Evolutionary conservation across 2,113 vertebrate species (phyloP), one percentile per base, ranked within the genome.

Genomic region (Paracanthobrama guichenoti): DNA sequence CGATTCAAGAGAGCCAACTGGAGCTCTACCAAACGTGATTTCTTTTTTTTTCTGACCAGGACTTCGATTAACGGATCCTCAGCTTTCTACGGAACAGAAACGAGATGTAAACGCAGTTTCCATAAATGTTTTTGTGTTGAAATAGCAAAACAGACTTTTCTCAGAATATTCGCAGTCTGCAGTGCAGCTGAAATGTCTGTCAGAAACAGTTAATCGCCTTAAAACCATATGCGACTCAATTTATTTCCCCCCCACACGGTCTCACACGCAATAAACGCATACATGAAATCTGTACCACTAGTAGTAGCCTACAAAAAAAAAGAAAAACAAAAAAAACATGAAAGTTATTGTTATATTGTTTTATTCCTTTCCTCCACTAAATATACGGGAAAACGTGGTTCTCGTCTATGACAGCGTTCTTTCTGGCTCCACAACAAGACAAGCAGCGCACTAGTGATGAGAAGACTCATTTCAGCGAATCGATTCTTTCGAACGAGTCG

Each of bases 151-250:
- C 39, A 44, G 69, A n/a, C 20, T 44, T 44, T 72, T 14, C 9
- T 46, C 72, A 16, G 72, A 39, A 78, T 78, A 57, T 42, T 55
- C 28, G 53, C 53, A 24, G 39, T 39, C 66, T 69, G 66, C 7
- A 69, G 48, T 31, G 73, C 73, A 55, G 44, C 48, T 53, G 48
- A 26, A 46, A 46, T 72, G 42, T 46, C 46, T 50, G 18, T 13
- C 75, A 50, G n/a, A 50, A 74, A 44, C 22, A 18, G 42, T 78
- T 59, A 78, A 78, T 78, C 53, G 53, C 75, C 53, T 78, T 78
- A 78, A 78, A 78, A 57, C 53, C 26, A 74, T 48, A 73, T 74
- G 72, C 44, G 44, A 16, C 72, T 74, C n/a, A 28, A 13, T 74
- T 48, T 28, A 1, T 12, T 7, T 39, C 8, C 18, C 3, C 20